Percentiles rank a stretch among this genome's conserved stretches.
These are phyloP conservation scores for Sciurus carolinensis DNA, from an alignment of 2,797 vertebrate genomes.

Conservation along the genomic window DNA sequence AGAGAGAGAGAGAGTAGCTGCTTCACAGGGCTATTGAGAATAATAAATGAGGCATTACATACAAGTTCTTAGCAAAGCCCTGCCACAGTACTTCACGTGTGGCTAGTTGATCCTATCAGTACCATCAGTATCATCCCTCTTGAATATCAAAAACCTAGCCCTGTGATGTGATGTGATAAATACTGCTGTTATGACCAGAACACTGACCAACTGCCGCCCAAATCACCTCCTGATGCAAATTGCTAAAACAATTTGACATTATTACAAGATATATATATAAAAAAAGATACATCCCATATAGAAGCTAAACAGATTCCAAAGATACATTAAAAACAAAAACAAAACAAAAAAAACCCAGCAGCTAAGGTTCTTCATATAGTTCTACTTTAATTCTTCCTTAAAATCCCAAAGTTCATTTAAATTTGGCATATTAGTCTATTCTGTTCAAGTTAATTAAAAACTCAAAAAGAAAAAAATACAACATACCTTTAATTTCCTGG, in stretches of 20 bases:
- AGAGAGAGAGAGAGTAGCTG: not conserved
- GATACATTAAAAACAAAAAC: too few species aligned
- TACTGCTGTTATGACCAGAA: not conserved
- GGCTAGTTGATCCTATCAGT: not conserved
- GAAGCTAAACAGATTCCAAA: too few species aligned
- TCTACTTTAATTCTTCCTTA: constrained; percentile 39
- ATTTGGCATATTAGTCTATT: not conserved
- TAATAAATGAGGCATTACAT: not conserved
- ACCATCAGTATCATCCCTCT: not conserved
- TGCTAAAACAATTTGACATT: not conserved
- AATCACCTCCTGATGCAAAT: not conserved
- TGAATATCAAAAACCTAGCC: not conserved
- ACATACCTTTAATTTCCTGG: constrained; percentile 13
- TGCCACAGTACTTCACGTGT: not conserved
- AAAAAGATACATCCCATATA: not conserved
- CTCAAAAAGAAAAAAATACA: not conserved
- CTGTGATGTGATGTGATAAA: not conserved
- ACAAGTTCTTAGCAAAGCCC: not conserved
- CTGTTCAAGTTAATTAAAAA: constrained; percentile 47
- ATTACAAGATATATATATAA: not conserved
- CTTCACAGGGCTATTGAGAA: not conserved
- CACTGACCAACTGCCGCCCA: not conserved
- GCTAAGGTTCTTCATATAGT: constrained; percentile 8
- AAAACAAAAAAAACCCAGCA: not conserved
- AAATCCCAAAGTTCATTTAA: constrained; percentile 37